Evolutionary conservation across 2,113 vertebrate genomes (phyloP), one percentile per base, ranked within the genome.

Genomic region (Ascaphus truei): DNA sequence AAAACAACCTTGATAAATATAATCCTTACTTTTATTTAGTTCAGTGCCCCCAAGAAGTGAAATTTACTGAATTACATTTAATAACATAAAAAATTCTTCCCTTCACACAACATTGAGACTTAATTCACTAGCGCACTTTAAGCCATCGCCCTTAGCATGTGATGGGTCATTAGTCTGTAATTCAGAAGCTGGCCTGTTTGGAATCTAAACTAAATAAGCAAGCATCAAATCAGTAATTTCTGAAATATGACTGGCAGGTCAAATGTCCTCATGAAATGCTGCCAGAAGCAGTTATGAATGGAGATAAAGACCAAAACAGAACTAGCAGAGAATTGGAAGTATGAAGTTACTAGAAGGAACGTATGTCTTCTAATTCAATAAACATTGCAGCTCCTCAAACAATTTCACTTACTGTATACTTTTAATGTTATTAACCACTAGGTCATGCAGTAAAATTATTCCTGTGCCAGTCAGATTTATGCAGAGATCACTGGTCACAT

Each of bases 121-220:
- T 88, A 86, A 90, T 89, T 90, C 85, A 87, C 81, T 78, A 78
- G 80, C 82, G 85, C 83, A 89, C 86, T 89, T 86, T 83, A 88
- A 88, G 84, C 85, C 77, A 84, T 89, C 87, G 86, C 89, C 86
- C 87, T 90, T 73, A 90, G 88, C 84, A 67, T 84, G 78, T 75
- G 83, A 89, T 88, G 86, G 86, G 84, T 91, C 88, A 89, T 91
- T 90, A 88, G 86, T 78, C 80, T 88, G 84, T 84, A 87, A 89
- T 89, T 84, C 83, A 89, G 73, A 75, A 88, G 80, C 74, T 16
- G 47, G 79, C 80, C 78, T 83, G 80, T 83, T 85, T 73, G 31
- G 80, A 86, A 81, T 86, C 84, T 83, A 85, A 89, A 87, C 84
- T 85, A 81, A 81, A 88, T 85, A 85, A 86, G 81, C 73, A 78